Evolutionary conservation across 2,888 invertebrate genomes (phyloP), one percentile per base, ranked within the genome.

Genomic region (Aplocera efformata): DNA sequence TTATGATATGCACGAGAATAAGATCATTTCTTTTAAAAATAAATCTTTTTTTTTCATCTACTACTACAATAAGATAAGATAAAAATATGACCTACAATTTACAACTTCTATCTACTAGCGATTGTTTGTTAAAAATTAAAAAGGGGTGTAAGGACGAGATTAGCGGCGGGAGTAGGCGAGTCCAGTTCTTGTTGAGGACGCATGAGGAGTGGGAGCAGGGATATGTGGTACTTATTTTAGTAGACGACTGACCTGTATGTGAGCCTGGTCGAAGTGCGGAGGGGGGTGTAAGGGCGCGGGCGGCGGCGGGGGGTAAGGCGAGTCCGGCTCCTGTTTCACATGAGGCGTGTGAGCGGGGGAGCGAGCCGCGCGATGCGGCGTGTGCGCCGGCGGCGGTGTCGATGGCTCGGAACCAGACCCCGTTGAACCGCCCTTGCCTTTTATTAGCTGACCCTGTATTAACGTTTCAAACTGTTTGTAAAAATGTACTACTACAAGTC

Each of bases 281-380:
- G 67, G 84, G 63, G 67, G 82, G 79, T 66, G 88, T 53, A 63
- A 56, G 25, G 49, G 36, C 13, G 13, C 13, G 31, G 27, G 49
- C 85, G 64, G 88, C 58, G 66, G 66, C 50, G 69, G 74, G 48
- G 72, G 60, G 67, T 89, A 88, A 51, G 83, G 72, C 63, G 85
- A 76, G 72, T 90, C 91, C 45, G 91, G 88, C 79, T 93, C 92
- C 77, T 92, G 92, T 79, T 93, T 93, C 59, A 91, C 90, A 65
- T 89, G 88, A 59, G 66, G 62, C 70, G 72, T 86, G 83, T 65
- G 91, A 79, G 84, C 89, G 90, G 75, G 91, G 50, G 79, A 70
- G 56, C 75, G 79, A 20, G 65, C 57, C 32, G 70, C 55, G 45
- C 83, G 77, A 44, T 56, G 66, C 56, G 72, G 61, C 53, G 77